phyloP scores from a whole-genome alignment of 2,797 vertebrate species.

The Urophycis tenuis region DNA sequence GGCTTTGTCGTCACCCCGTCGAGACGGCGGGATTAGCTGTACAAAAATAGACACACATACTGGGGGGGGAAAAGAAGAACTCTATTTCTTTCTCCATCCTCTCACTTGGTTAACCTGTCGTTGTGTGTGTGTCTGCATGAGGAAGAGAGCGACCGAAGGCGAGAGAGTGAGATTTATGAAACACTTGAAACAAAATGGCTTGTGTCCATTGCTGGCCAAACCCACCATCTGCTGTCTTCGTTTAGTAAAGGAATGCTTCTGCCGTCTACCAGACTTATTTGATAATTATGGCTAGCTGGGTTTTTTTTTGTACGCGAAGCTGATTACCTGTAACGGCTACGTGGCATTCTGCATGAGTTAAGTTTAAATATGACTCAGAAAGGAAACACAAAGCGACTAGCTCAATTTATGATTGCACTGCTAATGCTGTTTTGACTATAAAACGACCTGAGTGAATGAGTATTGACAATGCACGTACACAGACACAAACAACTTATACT shows the following conservation, averaged over 20 bases:
- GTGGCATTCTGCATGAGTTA: no score
- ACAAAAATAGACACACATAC: slow-evolving; percentile 6
- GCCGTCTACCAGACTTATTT: not conserved
- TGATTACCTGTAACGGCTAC: no score
- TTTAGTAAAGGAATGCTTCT: not conserved
- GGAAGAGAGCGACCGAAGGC: slow-evolving; percentile 4
- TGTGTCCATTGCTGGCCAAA: not conserved
- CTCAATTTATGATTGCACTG: no score
- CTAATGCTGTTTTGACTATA: no score
- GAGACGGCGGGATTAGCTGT: slow-evolving; percentile 5
- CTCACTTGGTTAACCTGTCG: not conserved
- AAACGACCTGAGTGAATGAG: no score
- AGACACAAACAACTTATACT: not conserved
- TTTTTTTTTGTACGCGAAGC: not conserved
- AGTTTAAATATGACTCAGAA: no score
- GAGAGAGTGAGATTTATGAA: slow-evolving; percentile 7
- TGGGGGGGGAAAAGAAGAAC: not conserved
- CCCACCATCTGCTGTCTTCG: not conserved
- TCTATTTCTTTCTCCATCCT: not conserved
- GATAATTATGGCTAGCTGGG: not conserved
- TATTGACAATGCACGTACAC: no score
- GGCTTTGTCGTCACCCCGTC: slow-evolving; percentile 17
- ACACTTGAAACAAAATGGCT: not conserved
- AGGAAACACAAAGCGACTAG: no score
- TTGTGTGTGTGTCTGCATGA: not conserved